Evolutionary conservation across 2,113 vertebrate species (phyloP), one percentile per base, ranked within the genome.

Genomic region (Trematomus loennbergii): DNA sequence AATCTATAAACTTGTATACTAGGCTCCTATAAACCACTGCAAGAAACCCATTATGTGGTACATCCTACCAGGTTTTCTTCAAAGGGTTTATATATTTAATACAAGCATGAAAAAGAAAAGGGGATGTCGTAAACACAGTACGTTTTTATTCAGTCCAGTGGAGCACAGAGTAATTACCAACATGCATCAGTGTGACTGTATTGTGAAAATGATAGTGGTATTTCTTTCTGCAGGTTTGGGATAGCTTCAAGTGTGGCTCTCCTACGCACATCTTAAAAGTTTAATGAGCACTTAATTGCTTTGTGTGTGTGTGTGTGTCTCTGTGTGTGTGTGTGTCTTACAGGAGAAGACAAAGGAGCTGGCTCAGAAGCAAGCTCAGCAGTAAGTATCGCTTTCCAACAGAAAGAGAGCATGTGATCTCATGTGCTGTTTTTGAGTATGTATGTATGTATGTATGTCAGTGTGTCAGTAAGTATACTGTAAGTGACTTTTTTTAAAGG

Each of bases 311-410:
- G 80, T 72, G 73, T 71, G 55, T 63, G 60, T 82, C 64, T 86
- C 61, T 84, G 68, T 72, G 7, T 52, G 40, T 75, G 61, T 65
- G 87, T 85, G 18, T 65, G 80, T 55, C 63, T 89, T 91, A 22
- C 92, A 99, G 98, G 98, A 98, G 92, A 98, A 96, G 94, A 98
- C 97, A 13, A 97, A 97, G 91, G 97, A 99, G 59, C 94, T 99
- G 82, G 97, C 97, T 0, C 97, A 98, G 94, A 99, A 99, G 92
- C 98, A 99, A 94, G 96, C 97, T 80, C 96, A 96, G 91, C 97
- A 98, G 97, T 99, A 93, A 97, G 97, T 98, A 91, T 86, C 65
- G 45, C 57, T 88, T 95, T 94, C 64, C 83, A 74, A 69, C 85
- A 54, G 58, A 86, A 76, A 20, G 65, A 49, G 52, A n/a, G 52